Percentiles rank a stretch among this genome's conserved stretches.
Evolutionary conservation across 1,140 invertebrate species (phyloP).

Genomic region (Ladona fulva): DNA sequence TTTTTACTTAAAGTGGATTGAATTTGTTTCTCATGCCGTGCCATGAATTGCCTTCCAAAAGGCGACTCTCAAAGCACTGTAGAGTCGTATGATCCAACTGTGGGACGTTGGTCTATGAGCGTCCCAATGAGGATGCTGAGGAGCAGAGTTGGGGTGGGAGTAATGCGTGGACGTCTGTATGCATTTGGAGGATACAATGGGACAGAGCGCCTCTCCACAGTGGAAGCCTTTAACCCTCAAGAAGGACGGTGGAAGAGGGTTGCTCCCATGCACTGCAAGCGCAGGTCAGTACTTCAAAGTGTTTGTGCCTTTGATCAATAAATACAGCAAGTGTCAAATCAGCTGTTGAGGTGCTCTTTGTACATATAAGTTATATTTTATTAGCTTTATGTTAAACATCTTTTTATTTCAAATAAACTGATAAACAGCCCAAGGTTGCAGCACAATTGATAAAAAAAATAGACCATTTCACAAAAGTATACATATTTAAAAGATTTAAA

Average conservation of each 20-base stretch:
- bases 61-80: constrained; percentile 80
- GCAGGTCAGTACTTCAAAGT: constrained; percentile 63
- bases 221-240: constrained; percentile 75
- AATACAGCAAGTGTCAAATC: too few relatives aligned
- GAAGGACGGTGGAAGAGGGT: constrained; percentile 68
- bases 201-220: constrained; percentile 68
- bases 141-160: constrained; percentile 76
- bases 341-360: too few relatives aligned
- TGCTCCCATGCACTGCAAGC: constrained; percentile 70
- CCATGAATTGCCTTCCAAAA: constrained; percentile 23
- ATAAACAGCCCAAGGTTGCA: too few relatives aligned
- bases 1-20: too few relatives aligned
- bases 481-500: too few relatives aligned
- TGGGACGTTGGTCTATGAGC: constrained; percentile 63
- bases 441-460: too few relatives aligned
- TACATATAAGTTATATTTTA: too few relatives aligned
- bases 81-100: constrained; percentile 72
- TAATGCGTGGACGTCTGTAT: constrained; percentile 63
- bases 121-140: constrained; percentile 79
- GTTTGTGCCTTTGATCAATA: too few relatives aligned
- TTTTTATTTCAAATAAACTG: too few relatives aligned
- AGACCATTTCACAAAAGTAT: too few relatives aligned
- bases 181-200: constrained; percentile 76
- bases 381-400: too few relatives aligned
- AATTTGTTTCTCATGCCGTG: too few relatives aligned